Percentiles rank a stretch among this genome's conserved stretches.
These are phyloP conservation scores for Lerista edwardsae DNA, from an alignment of 2,797 vertebrate genomes.

Conservation along the genomic window DNA sequence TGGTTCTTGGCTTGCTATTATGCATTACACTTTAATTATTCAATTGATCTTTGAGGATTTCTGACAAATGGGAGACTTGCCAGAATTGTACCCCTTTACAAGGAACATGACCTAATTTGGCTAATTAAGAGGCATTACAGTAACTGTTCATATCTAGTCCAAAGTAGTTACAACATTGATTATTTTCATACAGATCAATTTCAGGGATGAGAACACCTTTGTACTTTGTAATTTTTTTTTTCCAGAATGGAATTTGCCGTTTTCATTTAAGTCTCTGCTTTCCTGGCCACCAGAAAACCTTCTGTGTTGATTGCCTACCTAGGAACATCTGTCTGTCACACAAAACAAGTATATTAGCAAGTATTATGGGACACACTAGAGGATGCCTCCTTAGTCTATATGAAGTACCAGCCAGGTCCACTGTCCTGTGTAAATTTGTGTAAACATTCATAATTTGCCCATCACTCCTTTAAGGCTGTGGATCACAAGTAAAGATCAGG, in stretches of 20 bases:
- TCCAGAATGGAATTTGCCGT: slow-evolving; percentile 17
- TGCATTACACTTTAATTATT: slow-evolving; percentile 56
- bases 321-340: background rate
- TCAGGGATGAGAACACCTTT: slow-evolving; percentile 34
- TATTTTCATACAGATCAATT: slow-evolving; percentile 17
- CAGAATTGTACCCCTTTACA: slow-evolving; percentile 47
- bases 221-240: background rate
- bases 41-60: slow-evolving; percentile 66
- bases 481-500: background rate
- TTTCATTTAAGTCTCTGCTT: background rate
- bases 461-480: background rate
- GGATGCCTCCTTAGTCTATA: too few relatives aligned
- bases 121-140: slow-evolving; percentile 49
- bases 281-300: background rate
- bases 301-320: background rate
- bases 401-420: background rate
- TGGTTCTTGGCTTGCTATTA: slow-evolving; percentile 55
- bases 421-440: background rate
- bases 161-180: slow-evolving; percentile 6
- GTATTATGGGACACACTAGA: background rate
- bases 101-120: slow-evolving; percentile 44
- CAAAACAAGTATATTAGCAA: too few relatives aligned
- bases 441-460: background rate
- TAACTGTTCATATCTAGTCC: slow-evolving; percentile 6
- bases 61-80: slow-evolving; percentile 61